Conservation (phyloP, 2,888 invertebrate genomes). For the Aphidius colemani region DNA sequence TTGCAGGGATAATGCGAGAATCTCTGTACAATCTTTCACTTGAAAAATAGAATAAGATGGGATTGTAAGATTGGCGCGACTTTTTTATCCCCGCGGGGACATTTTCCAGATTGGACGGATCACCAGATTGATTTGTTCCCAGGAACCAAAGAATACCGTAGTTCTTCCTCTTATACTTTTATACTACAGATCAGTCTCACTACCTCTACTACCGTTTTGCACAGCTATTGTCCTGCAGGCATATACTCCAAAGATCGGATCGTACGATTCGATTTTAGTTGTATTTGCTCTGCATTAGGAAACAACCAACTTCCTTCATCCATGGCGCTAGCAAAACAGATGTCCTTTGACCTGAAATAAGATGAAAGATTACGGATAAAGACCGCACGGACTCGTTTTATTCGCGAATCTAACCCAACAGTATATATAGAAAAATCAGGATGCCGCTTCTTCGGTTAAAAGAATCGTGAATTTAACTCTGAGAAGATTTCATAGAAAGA, state of each 20-base stretch:
- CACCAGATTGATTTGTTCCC: slow-evolving; percentile 42
- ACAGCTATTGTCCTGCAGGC: neutral
- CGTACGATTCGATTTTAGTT: slow-evolving; percentile 43
- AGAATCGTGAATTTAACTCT: neutral
- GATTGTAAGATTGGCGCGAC: slow-evolving; percentile 34
- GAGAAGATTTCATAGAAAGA: neutral
- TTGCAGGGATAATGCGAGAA: neutral
- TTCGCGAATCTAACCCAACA: slow-evolving; percentile 8
- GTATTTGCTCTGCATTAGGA: slow-evolving; percentile 47
- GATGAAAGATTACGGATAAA: slow-evolving; percentile 44
- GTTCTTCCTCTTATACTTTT: slow-evolving; percentile 1
- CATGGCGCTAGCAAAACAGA: slow-evolving; percentile 30
- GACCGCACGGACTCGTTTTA: slow-evolving; percentile 28
- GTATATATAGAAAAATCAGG: neutral
- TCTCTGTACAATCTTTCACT: slow-evolving; percentile 1
- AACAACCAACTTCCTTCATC: slow-evolving; percentile 41
- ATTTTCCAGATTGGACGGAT: slow-evolving; percentile 43
- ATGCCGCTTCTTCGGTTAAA: neutral
- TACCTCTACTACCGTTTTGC: neutral
- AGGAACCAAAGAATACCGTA: slow-evolving; percentile 27
- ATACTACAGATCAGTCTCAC: slow-evolving; percentile 5
- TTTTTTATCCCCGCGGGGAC: slow-evolving; percentile 38
- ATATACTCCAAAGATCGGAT: slow-evolving; percentile 39
- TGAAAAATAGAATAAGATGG: slow-evolving; percentile 26
- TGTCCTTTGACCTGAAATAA: slow-evolving; percentile 46